A percentile compares a stretch with the other conserved stretches of the same genome.
Conservation (phyloP, 2,888 invertebrate species). For the Diplazon laetatorius region DNA sequence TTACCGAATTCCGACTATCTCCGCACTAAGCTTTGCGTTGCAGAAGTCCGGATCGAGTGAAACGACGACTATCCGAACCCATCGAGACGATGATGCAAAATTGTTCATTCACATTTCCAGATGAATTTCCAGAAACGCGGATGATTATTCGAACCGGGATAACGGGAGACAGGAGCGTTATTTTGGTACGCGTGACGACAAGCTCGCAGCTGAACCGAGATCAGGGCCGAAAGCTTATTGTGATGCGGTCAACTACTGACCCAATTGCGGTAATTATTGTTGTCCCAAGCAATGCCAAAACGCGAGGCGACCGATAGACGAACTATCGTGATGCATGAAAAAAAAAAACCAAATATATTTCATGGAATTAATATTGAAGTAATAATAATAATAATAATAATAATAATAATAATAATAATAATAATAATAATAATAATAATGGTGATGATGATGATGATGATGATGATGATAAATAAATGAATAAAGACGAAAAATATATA, state of each 20-base stretch:
- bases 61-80: no score
- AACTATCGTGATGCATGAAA: background rate
- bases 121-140: constrained; percentile 21
- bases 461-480: no score
- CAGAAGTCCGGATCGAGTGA: no score
- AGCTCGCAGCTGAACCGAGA: constrained; percentile 28
- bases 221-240: constrained; percentile 47
- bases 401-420: no score
- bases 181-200: constrained; percentile 28
- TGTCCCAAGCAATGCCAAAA: constrained; percentile 54
- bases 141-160: constrained; percentile 21
- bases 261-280: constrained; percentile 37
- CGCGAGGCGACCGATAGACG: background rate
- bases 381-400: no score
- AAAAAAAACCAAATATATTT: background rate
- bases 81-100: no score
- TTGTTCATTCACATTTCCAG: no score
- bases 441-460: no score
- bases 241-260: constrained; percentile 44
- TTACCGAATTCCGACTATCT: no score
- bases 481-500: background rate
- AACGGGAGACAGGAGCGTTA: constrained; percentile 23
- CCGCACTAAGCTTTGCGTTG: no score
- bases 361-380: no score
- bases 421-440: no score